Percentiles rank a stretch among this genome's conserved stretches.
Evolutionary conservation across 2,113 vertebrate species (phyloP).

Genomic region (Erythrocercus mccallii): DNA sequence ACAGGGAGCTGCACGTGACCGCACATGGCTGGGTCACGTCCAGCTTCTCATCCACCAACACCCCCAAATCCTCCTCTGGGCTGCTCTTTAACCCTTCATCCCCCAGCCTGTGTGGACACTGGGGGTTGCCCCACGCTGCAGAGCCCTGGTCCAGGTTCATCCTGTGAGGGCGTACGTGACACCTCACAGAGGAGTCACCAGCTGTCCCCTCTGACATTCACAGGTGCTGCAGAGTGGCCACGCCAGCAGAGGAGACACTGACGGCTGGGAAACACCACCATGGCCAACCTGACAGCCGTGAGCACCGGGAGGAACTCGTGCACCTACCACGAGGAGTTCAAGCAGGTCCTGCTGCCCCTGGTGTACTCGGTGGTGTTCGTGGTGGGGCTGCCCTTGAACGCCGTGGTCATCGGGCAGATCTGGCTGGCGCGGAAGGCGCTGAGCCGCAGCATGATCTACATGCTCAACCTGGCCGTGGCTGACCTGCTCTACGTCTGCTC

Average conservation of each 20-base stretch:
- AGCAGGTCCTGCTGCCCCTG: constrained; percentile 83
- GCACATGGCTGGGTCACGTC: accelerated
- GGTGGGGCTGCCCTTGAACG: constrained; percentile 85
- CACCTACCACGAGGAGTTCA: constrained; percentile 91
- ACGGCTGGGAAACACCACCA: accelerated
- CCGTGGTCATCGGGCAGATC: constrained; percentile 85
- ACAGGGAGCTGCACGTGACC: accelerated
- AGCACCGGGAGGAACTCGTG: constrained; percentile 56
- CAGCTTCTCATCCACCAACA: background rate
- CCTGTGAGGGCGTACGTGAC: background rate
- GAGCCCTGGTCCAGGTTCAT: too few relatives aligned
- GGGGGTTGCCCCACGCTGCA: background rate
- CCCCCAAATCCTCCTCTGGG: background rate
- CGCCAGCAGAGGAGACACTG: background rate
- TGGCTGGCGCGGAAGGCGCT: constrained; percentile 76
- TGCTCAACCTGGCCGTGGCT: constrained; percentile 88
- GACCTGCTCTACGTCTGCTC: constrained; percentile 94
- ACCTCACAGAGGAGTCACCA: accelerated
- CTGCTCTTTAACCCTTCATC: background rate
- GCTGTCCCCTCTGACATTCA: background rate
- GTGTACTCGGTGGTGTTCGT: constrained; percentile 87
- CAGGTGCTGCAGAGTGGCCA: background rate
- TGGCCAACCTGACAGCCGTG: background rate
- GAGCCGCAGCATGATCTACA: constrained; percentile 87
- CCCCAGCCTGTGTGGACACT: accelerated